A percentile compares a stretch with the other conserved stretches of the same genome.
These are phyloP conservation scores for Zelostemma sp. DNA, from an alignment of 1,140 invertebrate species.

Conservation along the genomic window DNA sequence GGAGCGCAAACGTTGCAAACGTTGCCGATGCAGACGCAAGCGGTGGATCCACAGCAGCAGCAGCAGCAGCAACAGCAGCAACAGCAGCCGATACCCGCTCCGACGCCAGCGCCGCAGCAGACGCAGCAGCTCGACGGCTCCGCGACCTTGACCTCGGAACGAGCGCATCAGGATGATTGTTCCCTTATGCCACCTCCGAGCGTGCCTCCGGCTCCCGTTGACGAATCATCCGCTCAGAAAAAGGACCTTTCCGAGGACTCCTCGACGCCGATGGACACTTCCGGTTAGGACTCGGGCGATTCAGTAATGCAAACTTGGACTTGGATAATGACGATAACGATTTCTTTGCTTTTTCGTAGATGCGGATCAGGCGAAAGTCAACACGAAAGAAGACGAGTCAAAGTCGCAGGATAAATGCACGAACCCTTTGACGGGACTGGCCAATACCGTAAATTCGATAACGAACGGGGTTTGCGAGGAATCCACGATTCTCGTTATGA, in stretches of 20 bases:
- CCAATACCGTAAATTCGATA: constrained; percentile 66
- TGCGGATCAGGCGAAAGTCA: constrained; percentile 47
- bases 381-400: constrained; percentile 42
- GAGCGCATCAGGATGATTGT: constrained; percentile 53
- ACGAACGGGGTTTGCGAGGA: constrained; percentile 62
- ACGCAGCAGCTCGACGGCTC: constrained; percentile 44
- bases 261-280: constrained; percentile 19
- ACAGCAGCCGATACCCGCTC: constrained; percentile 51
- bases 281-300: constrained; percentile 11
- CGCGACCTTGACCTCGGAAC: constrained; percentile 33
- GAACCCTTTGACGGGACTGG: constrained; percentile 63
- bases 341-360: constrained; percentile 41
- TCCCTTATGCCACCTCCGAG: constrained; percentile 43
- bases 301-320: too few species aligned
- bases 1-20: constrained; percentile 56
- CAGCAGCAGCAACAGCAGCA: constrained; percentile 17
- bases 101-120: constrained; percentile 34
- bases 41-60: constrained; percentile 50
- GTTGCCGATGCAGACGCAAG: constrained; percentile 53
- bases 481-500: constrained; percentile 35
- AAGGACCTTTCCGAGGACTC: constrained; percentile 49
- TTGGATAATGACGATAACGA: not conserved
- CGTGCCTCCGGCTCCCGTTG: constrained; percentile 24
- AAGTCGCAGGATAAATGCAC: constrained; percentile 63
- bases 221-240: constrained; percentile 47